Evolutionary conservation across 2,888 invertebrate genomes (phyloP), one percentile per base, ranked within the genome.

Genomic region (Morinoia aosen): DNA sequence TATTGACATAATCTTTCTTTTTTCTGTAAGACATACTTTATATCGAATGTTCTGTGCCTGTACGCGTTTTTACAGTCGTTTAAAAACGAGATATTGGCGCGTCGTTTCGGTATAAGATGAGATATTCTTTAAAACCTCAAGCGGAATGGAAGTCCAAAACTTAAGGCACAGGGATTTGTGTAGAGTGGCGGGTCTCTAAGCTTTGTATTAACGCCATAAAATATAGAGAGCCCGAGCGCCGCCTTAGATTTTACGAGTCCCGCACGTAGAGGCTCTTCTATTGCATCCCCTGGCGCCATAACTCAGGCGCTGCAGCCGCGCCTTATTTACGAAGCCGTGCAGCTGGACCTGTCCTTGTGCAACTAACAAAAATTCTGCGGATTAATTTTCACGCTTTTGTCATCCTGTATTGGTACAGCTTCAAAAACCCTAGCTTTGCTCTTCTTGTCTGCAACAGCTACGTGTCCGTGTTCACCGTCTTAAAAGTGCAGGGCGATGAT

Each of bases 131-230:
- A 76, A 76, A 33, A 76, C 16, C 25, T 19, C 25, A 76, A 76
- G 76, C 25, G 2, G 25, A 76, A 3, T 76, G 76, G 25, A 76
- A 76, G 33, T 48, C 48, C 4, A 90, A 90, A 90, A 16, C 12
- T 1, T 0, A 90, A 90, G 39, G 39, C 48, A 39, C 90, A 19
- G 90, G 90, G 90, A 90, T 90, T 90, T 90, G 90, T 16, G 90
- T 8, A 11, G 90, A 90, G 90, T 90, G 90, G 90, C 48, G 93
- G 56, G 48, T 93, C 93, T 57, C 93, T 57, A 93, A 93, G 93
- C 93, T 57, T 93, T 93, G 93, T 93, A 93, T 93, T 93, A 93
- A 57, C 57, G 58, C 93, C 93, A 93, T 93, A 93, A 93, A 93
- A 93, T 48, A 93, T 56, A 39, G 93, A 56, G 93, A 56, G 57